phyloP scores from a whole-genome alignment of 2,113 vertebrate genomes.

The Paraplagusia blochii region DNA sequence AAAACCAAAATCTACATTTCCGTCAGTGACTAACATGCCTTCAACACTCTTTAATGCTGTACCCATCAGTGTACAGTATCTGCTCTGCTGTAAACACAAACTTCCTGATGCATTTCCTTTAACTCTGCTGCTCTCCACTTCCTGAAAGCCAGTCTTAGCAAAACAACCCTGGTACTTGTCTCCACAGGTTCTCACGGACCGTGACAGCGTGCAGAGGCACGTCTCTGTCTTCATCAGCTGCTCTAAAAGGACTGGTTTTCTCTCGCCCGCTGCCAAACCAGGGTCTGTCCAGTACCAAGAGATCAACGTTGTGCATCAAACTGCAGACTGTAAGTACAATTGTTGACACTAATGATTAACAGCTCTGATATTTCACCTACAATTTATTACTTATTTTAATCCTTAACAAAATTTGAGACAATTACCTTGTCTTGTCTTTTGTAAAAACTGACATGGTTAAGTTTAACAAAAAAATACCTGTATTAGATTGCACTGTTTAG shows the following conservation, averaged over 20 bases:
- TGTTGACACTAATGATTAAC: background rate
- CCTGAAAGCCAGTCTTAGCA: slow-evolving; percentile 6
- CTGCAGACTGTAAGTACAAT: slow-evolving; percentile 43
- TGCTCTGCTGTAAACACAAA: background rate
- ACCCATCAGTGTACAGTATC: background rate
- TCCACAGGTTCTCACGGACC: slow-evolving; percentile 7
- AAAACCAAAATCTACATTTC: no score
- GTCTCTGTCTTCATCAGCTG: background rate
- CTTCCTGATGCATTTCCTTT: slow-evolving; percentile 39
- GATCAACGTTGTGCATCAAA: background rate
- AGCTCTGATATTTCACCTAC: no score
- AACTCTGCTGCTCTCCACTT: slow-evolving; percentile 25
- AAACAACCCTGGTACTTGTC: background rate
- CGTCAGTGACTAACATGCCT: no score
- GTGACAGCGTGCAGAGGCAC: slow-evolving; percentile 27
- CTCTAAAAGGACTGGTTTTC: slow-evolving; percentile 3
- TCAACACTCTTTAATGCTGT: background rate
- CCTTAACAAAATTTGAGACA: no score
- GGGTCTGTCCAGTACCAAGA: background rate
- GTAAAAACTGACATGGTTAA: no score
- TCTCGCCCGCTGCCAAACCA: slow-evolving; percentile 7
- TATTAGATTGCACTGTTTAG: no score
- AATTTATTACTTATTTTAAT: no score
- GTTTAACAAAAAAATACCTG: no score
- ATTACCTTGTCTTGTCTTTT: no score